These are phyloP conservation scores for Colistium nudipinnis DNA, from an alignment of 2,113 vertebrate species.

Conservation along the genomic window DNA sequence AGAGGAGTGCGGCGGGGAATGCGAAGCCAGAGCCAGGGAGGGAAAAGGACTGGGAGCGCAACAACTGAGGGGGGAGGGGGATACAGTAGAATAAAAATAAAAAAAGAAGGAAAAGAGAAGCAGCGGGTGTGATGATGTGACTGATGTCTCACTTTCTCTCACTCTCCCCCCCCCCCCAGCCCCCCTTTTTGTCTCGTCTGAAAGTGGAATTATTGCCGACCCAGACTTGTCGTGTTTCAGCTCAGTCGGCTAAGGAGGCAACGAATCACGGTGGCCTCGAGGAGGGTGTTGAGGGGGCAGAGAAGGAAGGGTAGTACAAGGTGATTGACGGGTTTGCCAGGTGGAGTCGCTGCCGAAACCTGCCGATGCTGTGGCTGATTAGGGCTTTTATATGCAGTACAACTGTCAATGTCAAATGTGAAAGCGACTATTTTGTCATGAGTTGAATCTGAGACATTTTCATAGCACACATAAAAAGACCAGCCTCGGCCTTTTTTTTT, in stretches of 20 bases:
- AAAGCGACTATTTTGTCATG: too few relatives aligned
- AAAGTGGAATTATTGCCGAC: constrained; percentile 12
- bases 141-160: background rate
- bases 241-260: constrained; percentile 16
- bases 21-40: constrained; percentile 34
- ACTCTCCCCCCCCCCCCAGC: background rate
- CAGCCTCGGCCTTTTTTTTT: background rate
- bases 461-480: background rate
- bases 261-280: constrained; percentile 21
- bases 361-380: background rate
- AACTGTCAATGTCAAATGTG: too few relatives aligned
- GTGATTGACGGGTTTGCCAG: constrained; percentile 4
- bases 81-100: constrained; percentile 21
- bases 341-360: background rate
- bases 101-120: constrained; percentile 1
- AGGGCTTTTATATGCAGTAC: too few relatives aligned
- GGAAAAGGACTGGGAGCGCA: background rate
- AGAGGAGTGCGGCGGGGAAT: constrained; percentile 52
- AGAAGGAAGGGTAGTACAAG: background rate
- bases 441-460: too few relatives aligned
- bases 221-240: constrained; percentile 18
- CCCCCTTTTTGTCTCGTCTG: background rate
- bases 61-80: constrained; percentile 9
- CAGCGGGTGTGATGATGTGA: background rate
- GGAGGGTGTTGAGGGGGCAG: background rate